Percentiles rank a stretch among this genome's conserved stretches.
These are phyloP conservation scores for Sipha maydis DNA, from an alignment of 2,888 invertebrate genomes.

Conservation along the genomic window DNA sequence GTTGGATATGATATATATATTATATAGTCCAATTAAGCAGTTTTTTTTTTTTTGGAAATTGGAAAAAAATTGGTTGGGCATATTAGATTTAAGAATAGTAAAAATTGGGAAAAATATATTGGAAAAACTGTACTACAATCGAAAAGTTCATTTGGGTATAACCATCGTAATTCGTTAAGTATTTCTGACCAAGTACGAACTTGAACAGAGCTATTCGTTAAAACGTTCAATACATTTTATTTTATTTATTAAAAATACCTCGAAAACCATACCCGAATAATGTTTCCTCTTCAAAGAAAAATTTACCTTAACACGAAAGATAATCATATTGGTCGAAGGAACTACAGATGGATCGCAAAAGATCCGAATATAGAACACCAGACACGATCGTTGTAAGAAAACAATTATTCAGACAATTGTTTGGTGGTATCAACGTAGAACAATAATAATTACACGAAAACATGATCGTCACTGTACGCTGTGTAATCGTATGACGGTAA, in stretches of 20 bases:
- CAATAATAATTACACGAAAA: neutral
- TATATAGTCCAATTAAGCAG: too few species aligned
- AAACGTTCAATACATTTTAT: constrained; percentile 36
- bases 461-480: neutral
- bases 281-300: constrained; percentile 27
- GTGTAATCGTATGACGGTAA: neutral
- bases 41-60: too few species aligned
- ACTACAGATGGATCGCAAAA: neutral
- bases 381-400: neutral
- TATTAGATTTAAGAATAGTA: too few species aligned
- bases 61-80: too few species aligned
- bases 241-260: constrained; percentile 52
- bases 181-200: constrained; percentile 36
- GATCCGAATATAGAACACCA: neutral
- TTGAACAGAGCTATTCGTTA: constrained; percentile 17
- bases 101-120: too few species aligned
- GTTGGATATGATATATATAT: too few species aligned
- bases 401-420: neutral
- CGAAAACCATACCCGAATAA: constrained; percentile 37
- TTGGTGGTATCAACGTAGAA: neutral
- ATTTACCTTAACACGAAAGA: neutral
- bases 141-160: constrained; percentile 35
- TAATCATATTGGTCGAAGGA: neutral
- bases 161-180: constrained; percentile 1
- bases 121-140: too few species aligned